A percentile compares a stretch with the other conserved stretches of the same genome.
phyloP scores from a whole-genome alignment of 1,140 invertebrate species.

The Parapsyche elsis region DNA sequence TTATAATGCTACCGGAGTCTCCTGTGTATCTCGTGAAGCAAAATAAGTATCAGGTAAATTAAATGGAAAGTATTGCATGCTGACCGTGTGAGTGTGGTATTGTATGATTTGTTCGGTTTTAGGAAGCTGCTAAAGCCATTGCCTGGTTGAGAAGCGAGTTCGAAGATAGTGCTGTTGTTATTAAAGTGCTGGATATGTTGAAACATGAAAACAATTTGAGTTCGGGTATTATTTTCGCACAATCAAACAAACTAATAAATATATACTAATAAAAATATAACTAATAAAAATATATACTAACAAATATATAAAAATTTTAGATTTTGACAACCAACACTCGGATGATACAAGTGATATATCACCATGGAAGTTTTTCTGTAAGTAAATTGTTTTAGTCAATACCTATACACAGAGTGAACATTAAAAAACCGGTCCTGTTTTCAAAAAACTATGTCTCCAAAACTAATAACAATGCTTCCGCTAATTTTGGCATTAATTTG shows the following conservation, averaged over 20 bases:
- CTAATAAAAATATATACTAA: too few species aligned
- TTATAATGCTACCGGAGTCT: neutral
- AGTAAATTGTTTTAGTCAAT: neutral
- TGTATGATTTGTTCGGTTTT: neutral
- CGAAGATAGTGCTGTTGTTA: neutral
- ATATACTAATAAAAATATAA: neutral
- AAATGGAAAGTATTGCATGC: neutral
- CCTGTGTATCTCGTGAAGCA: constrained; percentile 13
- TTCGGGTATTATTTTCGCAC: neutral
- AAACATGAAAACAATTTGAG: constrained; percentile 22
- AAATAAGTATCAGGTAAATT: neutral
- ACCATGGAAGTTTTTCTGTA: constrained; percentile 19
- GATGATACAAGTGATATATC: neutral
- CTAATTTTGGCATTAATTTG: too few species aligned
- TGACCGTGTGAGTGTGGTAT: neutral
- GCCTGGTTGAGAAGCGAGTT: constrained; percentile 41
- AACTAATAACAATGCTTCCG: too few species aligned
- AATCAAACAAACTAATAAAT: neutral
- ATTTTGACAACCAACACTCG: too few species aligned
- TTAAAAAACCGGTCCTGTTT: too few species aligned
- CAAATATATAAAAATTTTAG: neutral
- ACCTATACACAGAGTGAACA: too few species aligned
- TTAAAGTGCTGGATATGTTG: neutral
- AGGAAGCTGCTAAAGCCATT: constrained; percentile 48
- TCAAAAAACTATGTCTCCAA: too few species aligned